A percentile compares a stretch with the other conserved stretches of the same genome.
These are phyloP conservation scores for Theretra japonica DNA, from an alignment of 2,888 invertebrate genomes.

Conservation along the genomic window DNA sequence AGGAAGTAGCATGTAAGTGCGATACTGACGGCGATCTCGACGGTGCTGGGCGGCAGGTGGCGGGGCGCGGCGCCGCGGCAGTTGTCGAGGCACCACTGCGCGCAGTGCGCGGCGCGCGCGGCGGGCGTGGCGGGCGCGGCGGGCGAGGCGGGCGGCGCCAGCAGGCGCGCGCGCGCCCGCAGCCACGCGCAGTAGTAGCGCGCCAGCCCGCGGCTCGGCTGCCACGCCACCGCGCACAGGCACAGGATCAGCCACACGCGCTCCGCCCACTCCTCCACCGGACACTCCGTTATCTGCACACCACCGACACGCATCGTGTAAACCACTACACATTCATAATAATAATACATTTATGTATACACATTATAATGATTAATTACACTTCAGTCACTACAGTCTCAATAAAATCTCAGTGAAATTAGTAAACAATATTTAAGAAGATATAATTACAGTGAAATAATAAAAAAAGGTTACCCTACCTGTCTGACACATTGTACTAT, in stretches of 20 bases:
- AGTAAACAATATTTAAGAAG: too few species aligned
- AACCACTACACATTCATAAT: neutral
- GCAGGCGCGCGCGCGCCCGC: conserved; percentile 61
- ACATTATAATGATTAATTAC: too few species aligned
- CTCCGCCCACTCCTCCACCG: conserved; percentile 92
- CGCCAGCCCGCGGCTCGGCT: conserved; percentile 92
- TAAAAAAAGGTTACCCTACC: conserved; percentile 55
- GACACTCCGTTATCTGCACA: conserved; percentile 91
- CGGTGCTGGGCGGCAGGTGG: conserved; percentile 94
- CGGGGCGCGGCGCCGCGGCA: conserved; percentile 94
- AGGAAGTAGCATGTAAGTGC: neutral
- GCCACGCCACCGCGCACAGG: conserved; percentile 95
- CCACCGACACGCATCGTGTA: too few species aligned
- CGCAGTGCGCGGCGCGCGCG: conserved; percentile 88
- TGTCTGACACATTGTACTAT: conserved; percentile 95
- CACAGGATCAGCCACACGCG: conserved; percentile 95
- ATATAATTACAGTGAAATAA: neutral
- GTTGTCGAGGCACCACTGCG: conserved; percentile 97
- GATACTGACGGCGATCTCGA: conserved; percentile 91
- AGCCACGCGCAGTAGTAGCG: conserved; percentile 89
- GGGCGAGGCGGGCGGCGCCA: conserved; percentile 37
- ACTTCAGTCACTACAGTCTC: too few species aligned
- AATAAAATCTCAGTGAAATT: too few species aligned
- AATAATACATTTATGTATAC: too few species aligned
- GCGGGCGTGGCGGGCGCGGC: conserved; percentile 43